These are phyloP conservation scores for Synanthedon myopaeformis DNA, from an alignment of 2,888 invertebrate genomes.

Conservation along the genomic window DNA sequence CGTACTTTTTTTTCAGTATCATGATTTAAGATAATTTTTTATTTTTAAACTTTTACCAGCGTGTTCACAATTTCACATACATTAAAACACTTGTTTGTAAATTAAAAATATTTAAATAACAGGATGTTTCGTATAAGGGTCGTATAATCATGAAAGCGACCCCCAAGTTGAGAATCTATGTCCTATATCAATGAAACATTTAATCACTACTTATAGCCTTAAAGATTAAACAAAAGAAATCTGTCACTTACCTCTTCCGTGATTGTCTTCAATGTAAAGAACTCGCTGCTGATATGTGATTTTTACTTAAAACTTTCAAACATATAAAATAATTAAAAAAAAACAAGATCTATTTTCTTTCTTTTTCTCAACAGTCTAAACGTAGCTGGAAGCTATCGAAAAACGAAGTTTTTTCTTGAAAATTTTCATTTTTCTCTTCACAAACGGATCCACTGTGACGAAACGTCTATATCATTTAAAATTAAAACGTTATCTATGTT, in stretches of 20 bases:
- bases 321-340: conserved; percentile 2
- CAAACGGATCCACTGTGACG: conserved; percentile 51
- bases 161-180: too few relatives aligned
- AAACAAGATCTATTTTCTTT: background rate
- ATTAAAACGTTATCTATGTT: conserved; percentile 9
- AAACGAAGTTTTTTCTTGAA: conserved; percentile 64
- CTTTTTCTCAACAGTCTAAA: conserved; percentile 14
- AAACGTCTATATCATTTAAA: conserved; percentile 1
- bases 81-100: too few relatives aligned
- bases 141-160: too few relatives aligned
- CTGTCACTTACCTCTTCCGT: background rate
- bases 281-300: conserved; percentile 34
- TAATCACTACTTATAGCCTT: too few relatives aligned
- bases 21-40: too few relatives aligned
- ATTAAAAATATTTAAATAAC: too few relatives aligned
- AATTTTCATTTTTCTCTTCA: conserved; percentile 64
- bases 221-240: background rate
- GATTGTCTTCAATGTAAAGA: background rate
- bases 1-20: too few relatives aligned
- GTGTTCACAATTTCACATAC: too few relatives aligned
- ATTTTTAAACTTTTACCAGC: too few relatives aligned
- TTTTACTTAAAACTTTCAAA: conserved; percentile 6
- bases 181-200: too few relatives aligned
- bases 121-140: too few relatives aligned
- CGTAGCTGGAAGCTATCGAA: conserved; percentile 35